Base-by-base conservation (phyloP, 92 coral and sea anemone genomes). In the Nematostella vectensis region DNA sequence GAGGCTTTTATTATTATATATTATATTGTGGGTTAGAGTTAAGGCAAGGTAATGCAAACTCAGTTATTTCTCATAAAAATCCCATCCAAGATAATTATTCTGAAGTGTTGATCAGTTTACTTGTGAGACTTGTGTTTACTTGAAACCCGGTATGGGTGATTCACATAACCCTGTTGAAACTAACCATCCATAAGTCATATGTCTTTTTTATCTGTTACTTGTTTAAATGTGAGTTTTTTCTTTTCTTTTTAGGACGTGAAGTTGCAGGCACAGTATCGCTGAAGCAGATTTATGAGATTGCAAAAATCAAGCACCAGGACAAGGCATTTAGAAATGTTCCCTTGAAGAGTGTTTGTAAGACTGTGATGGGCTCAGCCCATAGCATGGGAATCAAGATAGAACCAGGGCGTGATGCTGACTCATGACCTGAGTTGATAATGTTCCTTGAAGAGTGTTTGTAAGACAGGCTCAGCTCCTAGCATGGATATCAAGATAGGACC, bases 251-350 rank as follows among this genome's bases (percentile, higher is more conserved):
- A 91, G 98, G 98, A 9, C 56, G 68, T 24, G 98, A 91, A 59
- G 77, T 86, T 49, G 88, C 68, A 63, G 98, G 98, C 11, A 74
- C 83, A 13, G 96, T 93, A 29, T 80, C 99, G 47, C 56, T 93
- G 8, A 79, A 93, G 62, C 99, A 93, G 38, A 59, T 93, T 38
- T 93, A 82, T 55, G 99, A 93, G 50, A 93, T 93, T 26, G 99
- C 96, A 20, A 74, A 68, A 52, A 69, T 93, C 31, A 93, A 93
- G 59, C 68, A 75, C 37, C 68, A 81, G 45, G 99, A 93, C 47
- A 63, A 78, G 49, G 74, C 75, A 9, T 78, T 78, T 62, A 76
- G 57, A 59, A 93, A 93, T 75, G 94, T 83, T 21, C 83, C 99
- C 25, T 20, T 87, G 25, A 83, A 69, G 36, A 87, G 83, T 63